Evolutionary conservation across 2,113 vertebrate species (phyloP), one percentile per base, ranked within the genome.

Genomic region (Hypomesus transpacificus): DNA sequence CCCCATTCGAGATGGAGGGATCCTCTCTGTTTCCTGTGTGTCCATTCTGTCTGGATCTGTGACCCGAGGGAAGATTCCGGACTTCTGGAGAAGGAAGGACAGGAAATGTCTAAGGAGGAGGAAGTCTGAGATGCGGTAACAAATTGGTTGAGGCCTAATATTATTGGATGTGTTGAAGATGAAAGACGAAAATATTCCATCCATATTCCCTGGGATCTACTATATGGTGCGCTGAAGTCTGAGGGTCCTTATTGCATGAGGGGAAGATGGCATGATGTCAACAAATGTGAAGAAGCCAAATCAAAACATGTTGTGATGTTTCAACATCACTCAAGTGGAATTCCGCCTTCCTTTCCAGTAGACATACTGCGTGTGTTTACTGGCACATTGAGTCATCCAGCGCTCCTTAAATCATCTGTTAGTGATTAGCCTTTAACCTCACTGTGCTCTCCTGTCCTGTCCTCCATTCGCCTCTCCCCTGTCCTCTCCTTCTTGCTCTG

Each of bases 41-140:
- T 75, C 65, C 28, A 57, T 54, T 14, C 54, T 61, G 73, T 75
- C 75, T 75, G 59, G 31, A 22, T 20, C 22, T 77, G 66, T 75
- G 14, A 68, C 52, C 70, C 21, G 53, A 70, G 66, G 75, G 52
- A 62, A 62, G n/a, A 62, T 17, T n/a, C 60, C 28, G 7, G 28
- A 18, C 61, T 34, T 34, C 24, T 63, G 61, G 74, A 70, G 57
- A n/a, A 22, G 9, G 39, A 21, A 14, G 64, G 14, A 13, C 18
- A 74, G 79, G 69, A 81, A 69, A 77, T 71, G 71, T 81, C 69
- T 69, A 73, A 60, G 64, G 67, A 71, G 66, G 31, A 63, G 34
- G 70, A 52, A 31, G 24, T 60, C 67, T 34, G 31, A 34, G 31
- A 58, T 58, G n/a, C 56, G 8, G 14, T 21, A 20, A 21, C 18